phyloP scores from a whole-genome alignment of 2,797 vertebrate genomes.

The Falco concolor region DNA sequence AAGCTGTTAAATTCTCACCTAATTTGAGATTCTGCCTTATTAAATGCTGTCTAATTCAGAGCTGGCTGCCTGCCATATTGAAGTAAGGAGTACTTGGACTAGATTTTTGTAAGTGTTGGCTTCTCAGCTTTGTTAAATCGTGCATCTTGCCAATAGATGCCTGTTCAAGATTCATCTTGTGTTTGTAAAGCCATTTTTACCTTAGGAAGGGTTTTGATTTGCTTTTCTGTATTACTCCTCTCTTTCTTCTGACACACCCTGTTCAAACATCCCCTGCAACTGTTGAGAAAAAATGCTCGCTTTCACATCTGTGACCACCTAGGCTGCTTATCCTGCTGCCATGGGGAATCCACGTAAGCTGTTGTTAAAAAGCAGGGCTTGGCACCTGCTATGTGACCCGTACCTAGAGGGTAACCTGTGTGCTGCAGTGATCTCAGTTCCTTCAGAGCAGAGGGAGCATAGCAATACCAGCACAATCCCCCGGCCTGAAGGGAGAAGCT shows the following conservation, averaged over 20 bases:
- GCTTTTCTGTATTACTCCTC: neutral
- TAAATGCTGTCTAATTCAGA: neutral
- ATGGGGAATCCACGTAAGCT: neutral
- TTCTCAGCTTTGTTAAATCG: neutral
- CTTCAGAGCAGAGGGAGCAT: neutral
- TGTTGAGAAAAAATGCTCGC: neutral
- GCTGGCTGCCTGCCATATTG: neutral
- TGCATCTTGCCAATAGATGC: neutral
- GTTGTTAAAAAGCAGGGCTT: neutral
- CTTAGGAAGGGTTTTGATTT: neutral
- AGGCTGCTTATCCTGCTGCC: neutral
- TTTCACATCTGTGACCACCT: neutral
- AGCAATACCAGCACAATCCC: neutral
- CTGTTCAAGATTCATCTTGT: neutral
- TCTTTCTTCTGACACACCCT: neutral
- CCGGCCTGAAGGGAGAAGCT: neutral
- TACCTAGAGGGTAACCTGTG: neutral
- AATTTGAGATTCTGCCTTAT: neutral
- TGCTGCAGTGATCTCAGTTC: neutral
- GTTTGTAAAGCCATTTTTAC: neutral
- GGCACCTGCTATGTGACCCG: neutral
- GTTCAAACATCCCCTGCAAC: neutral
- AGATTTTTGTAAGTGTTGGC: neutral
- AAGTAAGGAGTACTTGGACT: neutral
- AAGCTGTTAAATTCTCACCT: neutral